phyloP scores from a whole-genome alignment of 2,888 invertebrate species.

The Mesorhabditis belari region DNA sequence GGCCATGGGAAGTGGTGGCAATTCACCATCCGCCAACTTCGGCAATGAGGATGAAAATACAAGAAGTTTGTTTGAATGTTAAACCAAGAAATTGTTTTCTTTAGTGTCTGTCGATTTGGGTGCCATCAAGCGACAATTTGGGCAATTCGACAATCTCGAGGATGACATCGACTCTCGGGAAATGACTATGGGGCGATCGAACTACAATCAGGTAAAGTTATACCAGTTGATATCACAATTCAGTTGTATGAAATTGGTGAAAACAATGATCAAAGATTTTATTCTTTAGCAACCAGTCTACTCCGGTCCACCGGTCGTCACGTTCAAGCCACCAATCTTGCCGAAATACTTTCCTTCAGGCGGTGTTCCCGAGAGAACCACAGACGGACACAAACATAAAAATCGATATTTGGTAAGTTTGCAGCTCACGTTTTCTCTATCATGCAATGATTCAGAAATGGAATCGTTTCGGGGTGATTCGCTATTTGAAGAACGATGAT shows the following conservation, averaged over 20 bases:
- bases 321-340: constrained; percentile 11
- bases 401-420: constrained; percentile 65
- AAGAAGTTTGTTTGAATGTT: not conserved
- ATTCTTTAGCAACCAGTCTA: no score
- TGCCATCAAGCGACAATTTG: constrained; percentile 23
- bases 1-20: no score
- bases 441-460: constrained; percentile 74
- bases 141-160: constrained; percentile 79
- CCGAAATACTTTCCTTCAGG: constrained; percentile 86
- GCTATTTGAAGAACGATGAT: constrained; percentile 70
- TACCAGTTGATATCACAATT: no score
- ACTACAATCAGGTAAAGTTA: not conserved
- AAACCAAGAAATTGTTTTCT: constrained; percentile 1
- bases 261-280: no score
- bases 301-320: not conserved
- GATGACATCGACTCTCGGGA: constrained; percentile 70
- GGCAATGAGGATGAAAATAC: not conserved
- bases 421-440: no score
- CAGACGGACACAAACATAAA: constrained; percentile 59
- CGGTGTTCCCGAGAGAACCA: constrained; percentile 75
- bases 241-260: no score
- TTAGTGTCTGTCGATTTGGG: constrained; percentile 31
- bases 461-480: constrained; percentile 86
- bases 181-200: no score
- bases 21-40: no score